A percentile compares a stretch with the other conserved stretches of the same genome.
These are phyloP conservation scores for Troides oblongomaculatus DNA, from an alignment of 2,888 invertebrate genomes.

Conservation along the genomic window DNA sequence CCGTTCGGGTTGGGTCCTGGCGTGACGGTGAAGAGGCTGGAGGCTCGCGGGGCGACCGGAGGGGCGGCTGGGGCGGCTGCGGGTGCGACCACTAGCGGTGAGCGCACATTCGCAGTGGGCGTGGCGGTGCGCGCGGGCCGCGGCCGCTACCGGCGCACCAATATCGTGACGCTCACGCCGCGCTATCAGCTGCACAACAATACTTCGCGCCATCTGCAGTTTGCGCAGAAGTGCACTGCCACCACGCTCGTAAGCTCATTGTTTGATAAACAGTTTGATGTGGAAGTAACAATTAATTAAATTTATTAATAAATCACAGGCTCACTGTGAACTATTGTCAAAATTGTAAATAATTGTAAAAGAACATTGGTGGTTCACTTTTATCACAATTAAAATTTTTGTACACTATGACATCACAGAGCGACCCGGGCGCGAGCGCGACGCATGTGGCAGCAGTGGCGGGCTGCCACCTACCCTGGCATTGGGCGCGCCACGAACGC, in stretches of 20 bases:
- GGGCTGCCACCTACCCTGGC: slow-evolving; percentile 95
- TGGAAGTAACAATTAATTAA: too few species aligned
- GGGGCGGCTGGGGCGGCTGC: slow-evolving; percentile 63
- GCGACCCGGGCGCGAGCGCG: slow-evolving; percentile 84
- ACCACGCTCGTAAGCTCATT: slow-evolving; percentile 82
- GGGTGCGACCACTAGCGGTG: slow-evolving; percentile 38
- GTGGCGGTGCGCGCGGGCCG: slow-evolving; percentile 93
- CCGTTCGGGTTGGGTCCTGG: slow-evolving; percentile 92
- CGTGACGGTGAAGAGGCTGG: slow-evolving; percentile 83
- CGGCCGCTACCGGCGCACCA: slow-evolving; percentile 93
- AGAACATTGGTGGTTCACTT: too few species aligned
- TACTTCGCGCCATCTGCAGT: slow-evolving; percentile 87
- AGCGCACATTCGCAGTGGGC: slow-evolving; percentile 90
- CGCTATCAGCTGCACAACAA: slow-evolving; percentile 96
- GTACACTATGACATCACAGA: slow-evolving; percentile 56
- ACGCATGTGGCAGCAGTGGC: slow-evolving; percentile 90
- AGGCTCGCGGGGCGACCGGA: slow-evolving; percentile 64
- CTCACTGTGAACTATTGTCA: too few species aligned
- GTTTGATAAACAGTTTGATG: not conserved
- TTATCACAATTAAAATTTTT: too few species aligned
- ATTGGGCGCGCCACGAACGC: slow-evolving; percentile 96
- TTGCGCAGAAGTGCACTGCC: slow-evolving; percentile 93
- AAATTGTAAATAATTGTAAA: too few species aligned
- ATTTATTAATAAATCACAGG: too few species aligned
- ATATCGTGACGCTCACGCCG: slow-evolving; percentile 95